These are phyloP conservation scores for Hydra vulgaris DNA, from an alignment of 30 jellyfish, hydroid and myxozoan species.

Conservation along the genomic window DNA sequence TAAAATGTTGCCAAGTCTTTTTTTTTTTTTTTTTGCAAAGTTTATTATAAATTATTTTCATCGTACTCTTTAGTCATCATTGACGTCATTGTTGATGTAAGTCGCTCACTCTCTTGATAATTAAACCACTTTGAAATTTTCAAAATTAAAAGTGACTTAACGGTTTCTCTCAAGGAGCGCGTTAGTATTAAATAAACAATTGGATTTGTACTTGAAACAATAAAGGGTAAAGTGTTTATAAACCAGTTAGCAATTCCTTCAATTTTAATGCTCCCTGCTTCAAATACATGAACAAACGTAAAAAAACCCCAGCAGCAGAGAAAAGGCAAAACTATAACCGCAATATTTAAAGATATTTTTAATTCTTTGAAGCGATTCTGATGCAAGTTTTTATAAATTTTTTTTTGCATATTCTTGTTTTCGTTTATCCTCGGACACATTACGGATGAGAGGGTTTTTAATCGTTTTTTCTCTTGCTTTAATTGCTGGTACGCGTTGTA, in stretches of 20 bases:
- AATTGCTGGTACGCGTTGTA: constrained; percentile 20
- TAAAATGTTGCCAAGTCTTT: too few species aligned
- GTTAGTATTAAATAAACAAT: constrained; percentile 14
- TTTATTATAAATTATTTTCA: background rate
- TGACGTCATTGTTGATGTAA: background rate
- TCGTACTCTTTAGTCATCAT: background rate
- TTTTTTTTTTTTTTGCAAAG: too few species aligned
- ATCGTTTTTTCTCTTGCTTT: constrained; percentile 11
- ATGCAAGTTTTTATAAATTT: background rate
- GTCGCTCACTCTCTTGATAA: background rate
- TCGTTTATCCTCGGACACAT: background rate
- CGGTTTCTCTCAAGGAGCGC: constrained; percentile 17
- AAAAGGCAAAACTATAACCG: constrained; percentile 26
- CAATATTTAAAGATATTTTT: constrained; percentile 18
- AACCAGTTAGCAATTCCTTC: constrained; percentile 22
- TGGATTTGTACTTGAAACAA: constrained; percentile 25
- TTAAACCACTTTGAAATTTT: background rate
- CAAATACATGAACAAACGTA: constrained; percentile 21
- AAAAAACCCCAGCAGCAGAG: constrained; percentile 30
- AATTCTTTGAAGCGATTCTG: constrained; percentile 17
- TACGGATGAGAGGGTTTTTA: background rate
- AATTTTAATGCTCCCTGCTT: background rate
- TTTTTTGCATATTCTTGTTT: background rate
- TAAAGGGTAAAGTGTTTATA: constrained; percentile 7
- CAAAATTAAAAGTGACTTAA: background rate